Conservation (phyloP, 2,888 invertebrate species). For the Halocaridina rubra region DNA sequence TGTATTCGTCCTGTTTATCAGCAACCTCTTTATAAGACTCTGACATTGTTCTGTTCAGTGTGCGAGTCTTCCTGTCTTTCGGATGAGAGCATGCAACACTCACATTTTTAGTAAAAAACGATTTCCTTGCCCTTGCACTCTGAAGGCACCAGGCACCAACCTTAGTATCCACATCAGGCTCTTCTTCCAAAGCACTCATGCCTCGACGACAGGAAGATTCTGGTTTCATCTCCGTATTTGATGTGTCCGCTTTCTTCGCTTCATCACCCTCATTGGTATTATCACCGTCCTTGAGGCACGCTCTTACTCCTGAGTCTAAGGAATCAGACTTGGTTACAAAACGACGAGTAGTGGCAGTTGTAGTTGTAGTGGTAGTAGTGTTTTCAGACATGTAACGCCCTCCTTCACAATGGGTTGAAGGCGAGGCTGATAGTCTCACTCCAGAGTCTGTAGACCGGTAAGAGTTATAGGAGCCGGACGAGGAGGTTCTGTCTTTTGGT, state of each 20-base stretch:
- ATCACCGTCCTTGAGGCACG: conserved; percentile 57
- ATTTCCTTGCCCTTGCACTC: conserved; percentile 58
- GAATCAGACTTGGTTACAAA: conserved; percentile 62
- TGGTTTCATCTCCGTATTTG: conserved; percentile 23
- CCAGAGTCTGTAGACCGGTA: conserved; percentile 62
- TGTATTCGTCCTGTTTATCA: conserved; percentile 54
- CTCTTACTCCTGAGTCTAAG: conserved; percentile 60
- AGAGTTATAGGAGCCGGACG: conserved; percentile 63
- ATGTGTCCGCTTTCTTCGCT: conserved; percentile 26
- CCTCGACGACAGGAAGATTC: conserved; percentile 24
- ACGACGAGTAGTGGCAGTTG: conserved; percentile 44
- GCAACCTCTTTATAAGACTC: conserved; percentile 61
- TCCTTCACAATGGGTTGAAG: conserved; percentile 60
- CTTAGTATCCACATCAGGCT: conserved; percentile 61
- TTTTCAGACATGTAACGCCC: conserved; percentile 54
- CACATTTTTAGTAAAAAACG: conserved; percentile 55
- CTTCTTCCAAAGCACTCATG: conserved; percentile 56
- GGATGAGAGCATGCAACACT: conserved; percentile 33
- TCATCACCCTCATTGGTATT: conserved; percentile 34
- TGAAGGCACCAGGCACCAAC: conserved; percentile 63
- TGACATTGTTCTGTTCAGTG: conserved; percentile 60
- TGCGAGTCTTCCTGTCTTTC: conserved; percentile 44
- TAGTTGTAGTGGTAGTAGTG: too few species aligned
- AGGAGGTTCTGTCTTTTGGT: conserved; percentile 62
- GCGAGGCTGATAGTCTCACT: conserved; percentile 61